Base-by-base conservation (phyloP, 1,140 invertebrate genomes). In the Pristionchus pacificus region DNA sequence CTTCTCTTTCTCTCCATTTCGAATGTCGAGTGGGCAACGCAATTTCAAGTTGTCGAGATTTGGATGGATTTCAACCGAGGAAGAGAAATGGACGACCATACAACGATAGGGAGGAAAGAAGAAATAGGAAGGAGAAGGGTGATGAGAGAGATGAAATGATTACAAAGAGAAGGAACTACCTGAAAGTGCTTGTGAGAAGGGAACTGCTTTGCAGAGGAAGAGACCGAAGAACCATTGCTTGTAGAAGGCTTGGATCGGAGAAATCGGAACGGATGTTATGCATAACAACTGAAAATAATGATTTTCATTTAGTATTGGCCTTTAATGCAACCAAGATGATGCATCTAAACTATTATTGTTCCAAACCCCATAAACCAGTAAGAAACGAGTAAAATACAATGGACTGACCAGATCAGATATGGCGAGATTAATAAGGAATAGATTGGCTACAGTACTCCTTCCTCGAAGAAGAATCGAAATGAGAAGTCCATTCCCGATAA, bases 201-300 rank as follows among this genome's bases (percentile, higher is more conserved):
- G 80, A 27, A 82, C 80, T 59, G 84, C 64, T 76, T 77, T 77
- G 32, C 75, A 77, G 14, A 74, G 38, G 49, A 77, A 62, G n/a
- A 65, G 38, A 6, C 75, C 76, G 62, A 77, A 77, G 60, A 71
- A 75, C 83, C 68, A 83, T 57, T 66, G 32, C 65, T 77, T 77
- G 72, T 77, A 71, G 65, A 83, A 83, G 10, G 81, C 82, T 24
- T 84, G 70, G 0, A 83, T 82, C 25, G 81, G 81, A 32, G 81
- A 84, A 58, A 83, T 83, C 28, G 81, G 82, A 27, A 83, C 72
- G 15, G 81, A 82, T 25, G 81, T 83, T 32, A 83, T 84, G 69
- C 81, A 83, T 25, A 83, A 76, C n/a, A 83, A 77, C 80, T 82
- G 68, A 70, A 83, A 68, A 57, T 13, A 59, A 28, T 19, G n/a